phyloP scores from a whole-genome alignment of 2,113 vertebrate genomes.

The Orycteropus afer region DNA sequence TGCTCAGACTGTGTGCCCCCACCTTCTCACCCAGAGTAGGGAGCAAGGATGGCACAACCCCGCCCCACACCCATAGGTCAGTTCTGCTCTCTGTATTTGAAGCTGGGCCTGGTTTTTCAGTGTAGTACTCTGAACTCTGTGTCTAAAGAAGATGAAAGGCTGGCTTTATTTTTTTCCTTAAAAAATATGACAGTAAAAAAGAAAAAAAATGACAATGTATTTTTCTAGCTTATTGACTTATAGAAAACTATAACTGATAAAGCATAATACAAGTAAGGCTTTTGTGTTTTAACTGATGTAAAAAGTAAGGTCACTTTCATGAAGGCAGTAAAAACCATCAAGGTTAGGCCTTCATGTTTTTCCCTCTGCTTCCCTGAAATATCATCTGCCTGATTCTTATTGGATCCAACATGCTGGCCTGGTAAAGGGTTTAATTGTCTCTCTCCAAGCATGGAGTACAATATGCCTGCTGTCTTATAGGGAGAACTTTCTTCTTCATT shows the following conservation, averaged over 20 bases:
- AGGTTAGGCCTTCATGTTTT: not conserved
- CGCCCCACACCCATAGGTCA: accelerated
- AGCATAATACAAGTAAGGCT: not conserved
- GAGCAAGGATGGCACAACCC: not conserved
- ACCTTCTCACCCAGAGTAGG: not conserved
- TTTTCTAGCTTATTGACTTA: not conserved
- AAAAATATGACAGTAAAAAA: no score
- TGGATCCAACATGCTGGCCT: not conserved
- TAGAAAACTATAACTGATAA: not conserved
- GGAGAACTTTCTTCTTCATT: not conserved
- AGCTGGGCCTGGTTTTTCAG: not conserved
- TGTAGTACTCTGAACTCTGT: not conserved
- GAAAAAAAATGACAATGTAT: not conserved
- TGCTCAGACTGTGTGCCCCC: no score
- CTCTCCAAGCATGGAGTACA: not conserved
- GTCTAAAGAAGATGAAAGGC: not conserved
- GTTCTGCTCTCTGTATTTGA: not conserved
- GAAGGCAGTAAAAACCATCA: accelerated
- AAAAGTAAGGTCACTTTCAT: not conserved
- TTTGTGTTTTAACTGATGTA: constrained; percentile 12
- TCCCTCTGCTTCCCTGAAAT: not conserved
- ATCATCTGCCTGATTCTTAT: not conserved
- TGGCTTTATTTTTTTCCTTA: not conserved
- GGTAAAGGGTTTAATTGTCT: not conserved
- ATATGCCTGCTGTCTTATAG: not conserved